Evolutionary conservation across 2,888 invertebrate species (phyloP).

Genomic region (Eristalis tenax): DNA sequence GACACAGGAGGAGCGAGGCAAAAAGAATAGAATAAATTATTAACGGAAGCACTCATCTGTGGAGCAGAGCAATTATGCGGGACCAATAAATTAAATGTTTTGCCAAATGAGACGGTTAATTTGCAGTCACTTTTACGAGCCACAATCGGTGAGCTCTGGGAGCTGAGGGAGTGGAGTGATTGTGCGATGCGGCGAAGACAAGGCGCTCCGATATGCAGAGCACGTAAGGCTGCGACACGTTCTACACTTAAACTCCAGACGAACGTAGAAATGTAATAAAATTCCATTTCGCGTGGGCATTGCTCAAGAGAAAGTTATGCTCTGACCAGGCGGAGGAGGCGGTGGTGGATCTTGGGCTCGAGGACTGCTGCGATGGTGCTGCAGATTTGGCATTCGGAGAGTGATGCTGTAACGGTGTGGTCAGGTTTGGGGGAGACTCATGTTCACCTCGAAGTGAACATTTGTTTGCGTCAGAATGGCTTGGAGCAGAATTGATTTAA

Average conservation of each 20-base stretch:
- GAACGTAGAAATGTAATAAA: constrained; percentile 59
- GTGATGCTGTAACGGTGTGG: constrained; percentile 55
- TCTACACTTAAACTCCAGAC: constrained; percentile 52
- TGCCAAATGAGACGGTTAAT: constrained; percentile 67
- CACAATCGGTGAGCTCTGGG: constrained; percentile 15
- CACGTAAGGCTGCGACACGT: constrained; percentile 64
- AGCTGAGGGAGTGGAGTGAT: background rate
- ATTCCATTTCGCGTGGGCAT: constrained; percentile 63
- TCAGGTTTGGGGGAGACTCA: constrained; percentile 36
- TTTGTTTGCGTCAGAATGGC: constrained; percentile 45
- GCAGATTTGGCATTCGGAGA: constrained; percentile 53
- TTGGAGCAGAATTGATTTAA: constrained; percentile 50
- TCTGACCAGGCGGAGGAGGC: background rate
- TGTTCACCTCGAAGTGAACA: constrained; percentile 48
- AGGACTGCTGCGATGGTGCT: background rate
- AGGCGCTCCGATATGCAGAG: constrained; percentile 30
- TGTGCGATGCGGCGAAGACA: constrained; percentile 23
- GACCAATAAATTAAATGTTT: constrained; percentile 63
- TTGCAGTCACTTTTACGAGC: constrained; percentile 66
- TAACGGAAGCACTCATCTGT: constrained; percentile 31
- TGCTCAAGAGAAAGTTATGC: constrained; percentile 60
- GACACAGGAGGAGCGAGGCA: background rate
- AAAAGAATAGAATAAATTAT: constrained; percentile 53
- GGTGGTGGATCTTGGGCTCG: background rate
- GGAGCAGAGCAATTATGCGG: constrained; percentile 54